These are phyloP conservation scores for Eilema caniola DNA, from an alignment of 2,888 invertebrate species.

Conservation along the genomic window DNA sequence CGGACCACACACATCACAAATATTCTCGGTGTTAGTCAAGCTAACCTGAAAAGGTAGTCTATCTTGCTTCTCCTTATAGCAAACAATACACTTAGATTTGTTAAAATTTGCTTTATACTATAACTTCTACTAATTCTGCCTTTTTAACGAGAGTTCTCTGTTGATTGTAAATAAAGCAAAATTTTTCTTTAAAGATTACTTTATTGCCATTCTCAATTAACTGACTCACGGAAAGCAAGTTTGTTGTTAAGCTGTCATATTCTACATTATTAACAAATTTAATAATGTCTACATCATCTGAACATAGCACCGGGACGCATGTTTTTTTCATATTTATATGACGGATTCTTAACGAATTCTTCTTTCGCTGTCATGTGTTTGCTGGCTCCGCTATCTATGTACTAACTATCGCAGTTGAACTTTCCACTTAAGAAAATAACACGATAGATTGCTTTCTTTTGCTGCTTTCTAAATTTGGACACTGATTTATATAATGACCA, in stretches of 20 bases:
- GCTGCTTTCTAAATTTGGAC: neutral
- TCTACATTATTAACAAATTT: constrained; percentile 16
- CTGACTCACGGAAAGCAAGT: constrained; percentile 19
- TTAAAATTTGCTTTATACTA: neutral
- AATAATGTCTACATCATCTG: constrained; percentile 19
- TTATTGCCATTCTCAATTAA: constrained; percentile 16
- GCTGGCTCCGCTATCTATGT: constrained; percentile 13
- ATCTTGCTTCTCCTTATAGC: constrained; percentile 5
- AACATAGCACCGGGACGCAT: constrained; percentile 10
- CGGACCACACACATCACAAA: constrained; percentile 8
- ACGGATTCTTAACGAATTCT: neutral
- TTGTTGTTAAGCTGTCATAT: constrained; percentile 19
- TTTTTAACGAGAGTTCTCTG: neutral
- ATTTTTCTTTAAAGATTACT: neutral
- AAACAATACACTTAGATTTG: constrained; percentile 6
- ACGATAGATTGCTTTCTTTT: constrained; percentile 7
- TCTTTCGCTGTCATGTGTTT: neutral
- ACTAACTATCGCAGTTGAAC: constrained; percentile 5
- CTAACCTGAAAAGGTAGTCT: constrained; percentile 10
- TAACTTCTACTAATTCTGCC: constrained; percentile 8
- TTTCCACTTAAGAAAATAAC: constrained; percentile 19
- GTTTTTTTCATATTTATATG: constrained; percentile 2
- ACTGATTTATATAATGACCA: constrained; percentile 2
- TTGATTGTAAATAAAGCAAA: constrained; percentile 3
- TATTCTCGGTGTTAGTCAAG: neutral